Evolutionary conservation across 2,888 invertebrate species (phyloP).

Genomic region (Julus scandinavius): DNA sequence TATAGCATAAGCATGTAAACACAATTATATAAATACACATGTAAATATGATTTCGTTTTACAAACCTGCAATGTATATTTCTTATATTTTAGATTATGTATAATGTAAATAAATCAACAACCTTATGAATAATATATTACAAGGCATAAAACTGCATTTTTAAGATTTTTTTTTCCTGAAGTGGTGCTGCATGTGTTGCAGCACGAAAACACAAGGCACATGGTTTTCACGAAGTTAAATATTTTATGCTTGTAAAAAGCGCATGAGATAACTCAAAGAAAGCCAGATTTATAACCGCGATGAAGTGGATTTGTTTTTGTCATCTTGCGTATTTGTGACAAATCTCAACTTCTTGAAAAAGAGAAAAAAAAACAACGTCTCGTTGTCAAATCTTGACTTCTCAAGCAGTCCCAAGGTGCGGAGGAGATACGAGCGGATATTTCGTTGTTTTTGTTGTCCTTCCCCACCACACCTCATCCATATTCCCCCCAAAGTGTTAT

Average conservation of each 20-base stretch:
- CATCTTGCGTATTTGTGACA: constrained; percentile 21
- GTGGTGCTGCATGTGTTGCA: not conserved
- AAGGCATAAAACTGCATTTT: not conserved
- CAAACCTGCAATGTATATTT: too few relatives aligned
- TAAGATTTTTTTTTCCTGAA: not conserved
- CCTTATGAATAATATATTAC: not conserved
- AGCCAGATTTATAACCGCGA: constrained; percentile 24
- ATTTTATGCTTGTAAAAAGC: constrained; percentile 5
- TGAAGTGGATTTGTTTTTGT: constrained; percentile 37
- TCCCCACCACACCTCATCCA: not conserved
- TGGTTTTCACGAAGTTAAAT: not conserved
- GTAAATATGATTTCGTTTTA: too few relatives aligned
- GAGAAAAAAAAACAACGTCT: not conserved
- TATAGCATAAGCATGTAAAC: too few relatives aligned
- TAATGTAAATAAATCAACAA: not conserved
- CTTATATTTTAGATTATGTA: not conserved
- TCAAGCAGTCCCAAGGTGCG: constrained; percentile 31
- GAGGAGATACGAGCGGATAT: constrained; percentile 33
- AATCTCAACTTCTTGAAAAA: not conserved
- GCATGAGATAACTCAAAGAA: not conserved
- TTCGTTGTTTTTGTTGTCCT: constrained; percentile 3
- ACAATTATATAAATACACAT: not conserved
- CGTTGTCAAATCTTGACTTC: constrained; percentile 29
- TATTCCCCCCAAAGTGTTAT: constrained; percentile 22
- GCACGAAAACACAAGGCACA: not conserved